phyloP scores from a whole-genome alignment of 1,140 invertebrate genomes.

The Monomorium pharaonis region DNA sequence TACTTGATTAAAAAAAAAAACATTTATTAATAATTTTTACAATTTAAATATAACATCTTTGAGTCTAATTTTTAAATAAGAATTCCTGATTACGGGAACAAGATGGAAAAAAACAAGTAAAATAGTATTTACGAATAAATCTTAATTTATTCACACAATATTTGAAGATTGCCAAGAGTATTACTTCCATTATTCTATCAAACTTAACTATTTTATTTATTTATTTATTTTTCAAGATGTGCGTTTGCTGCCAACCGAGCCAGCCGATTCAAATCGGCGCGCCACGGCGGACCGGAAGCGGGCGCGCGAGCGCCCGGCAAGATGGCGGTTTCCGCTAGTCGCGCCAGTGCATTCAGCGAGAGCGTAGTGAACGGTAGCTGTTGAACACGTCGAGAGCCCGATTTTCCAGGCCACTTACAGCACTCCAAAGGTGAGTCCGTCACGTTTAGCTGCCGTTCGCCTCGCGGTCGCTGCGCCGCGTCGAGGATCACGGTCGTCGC shows the following conservation, averaged over 20 bases:
- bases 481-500: not conserved
- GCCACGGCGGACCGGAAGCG: slow-evolving; percentile 11
- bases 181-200: not conserved
- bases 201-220: not conserved
- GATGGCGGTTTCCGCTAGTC: slow-evolving; percentile 82
- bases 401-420: slow-evolving; percentile 82
- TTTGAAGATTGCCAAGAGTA: not conserved
- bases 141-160: not conserved
- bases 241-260: not conserved
- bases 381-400: slow-evolving; percentile 83
- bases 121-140: not conserved
- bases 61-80: not conserved
- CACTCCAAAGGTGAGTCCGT: slow-evolving; percentile 82
- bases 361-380: slow-evolving; percentile 83
- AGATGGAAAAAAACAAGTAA: not conserved
- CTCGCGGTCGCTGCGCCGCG: not conserved
- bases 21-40: not conserved
- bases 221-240: not conserved
- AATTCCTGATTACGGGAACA: not conserved
- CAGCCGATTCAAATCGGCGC: slow-evolving; percentile 2
- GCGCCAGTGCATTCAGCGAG: slow-evolving; percentile 83
- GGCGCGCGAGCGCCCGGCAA: slow-evolving; percentile 62
- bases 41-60: not conserved
- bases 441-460: not conserved
- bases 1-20: too few species aligned